Percentiles rank a stretch among this genome's conserved stretches.
These are phyloP conservation scores for Coremacera marginata DNA, from an alignment of 2,888 invertebrate species.

Conservation along the genomic window DNA sequence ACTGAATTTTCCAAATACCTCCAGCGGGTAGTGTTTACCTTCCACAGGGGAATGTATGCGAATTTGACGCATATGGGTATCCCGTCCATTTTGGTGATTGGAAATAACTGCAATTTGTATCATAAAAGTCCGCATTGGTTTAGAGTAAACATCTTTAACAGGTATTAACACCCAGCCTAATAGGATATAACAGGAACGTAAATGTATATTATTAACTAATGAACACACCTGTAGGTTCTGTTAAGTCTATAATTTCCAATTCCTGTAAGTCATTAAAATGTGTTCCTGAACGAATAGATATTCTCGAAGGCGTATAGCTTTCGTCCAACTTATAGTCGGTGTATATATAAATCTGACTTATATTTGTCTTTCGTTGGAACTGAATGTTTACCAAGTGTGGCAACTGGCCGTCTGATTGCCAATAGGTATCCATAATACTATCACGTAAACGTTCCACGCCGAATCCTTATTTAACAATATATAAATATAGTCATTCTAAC, in stretches of 20 bases:
- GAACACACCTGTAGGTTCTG: conserved; percentile 84
- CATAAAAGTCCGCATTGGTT: conserved; percentile 94
- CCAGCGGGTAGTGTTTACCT: conserved; percentile 72
- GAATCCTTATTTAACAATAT: conserved; percentile 76
- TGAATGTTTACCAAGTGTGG: conserved; percentile 98
- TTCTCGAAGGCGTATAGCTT: conserved; percentile 97
- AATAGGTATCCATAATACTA: conserved; percentile 96
- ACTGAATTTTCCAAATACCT: conserved; percentile 82
- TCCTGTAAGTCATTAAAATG: conserved; percentile 98
- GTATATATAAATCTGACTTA: conserved; percentile 95
- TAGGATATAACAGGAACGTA: background rate
- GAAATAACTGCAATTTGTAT: conserved; percentile 96
- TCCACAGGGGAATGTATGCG: conserved; percentile 91
- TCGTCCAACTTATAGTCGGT: conserved; percentile 98
- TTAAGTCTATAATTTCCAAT: conserved; percentile 91
- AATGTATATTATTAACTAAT: background rate
- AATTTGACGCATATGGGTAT: conserved; percentile 97
- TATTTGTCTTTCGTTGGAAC: conserved; percentile 93
- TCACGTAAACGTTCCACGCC: conserved; percentile 97
- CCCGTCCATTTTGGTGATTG: conserved; percentile 99
- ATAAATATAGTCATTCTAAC: too few relatives aligned
- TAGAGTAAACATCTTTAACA: conserved; percentile 87
- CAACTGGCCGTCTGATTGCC: conserved; percentile 99
- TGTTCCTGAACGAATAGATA: conserved; percentile 92
- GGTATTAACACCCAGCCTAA: conserved; percentile 95